Evolutionary conservation across 2,113 vertebrate species (phyloP).

Genomic region (Erpornis zantholeuca): DNA sequence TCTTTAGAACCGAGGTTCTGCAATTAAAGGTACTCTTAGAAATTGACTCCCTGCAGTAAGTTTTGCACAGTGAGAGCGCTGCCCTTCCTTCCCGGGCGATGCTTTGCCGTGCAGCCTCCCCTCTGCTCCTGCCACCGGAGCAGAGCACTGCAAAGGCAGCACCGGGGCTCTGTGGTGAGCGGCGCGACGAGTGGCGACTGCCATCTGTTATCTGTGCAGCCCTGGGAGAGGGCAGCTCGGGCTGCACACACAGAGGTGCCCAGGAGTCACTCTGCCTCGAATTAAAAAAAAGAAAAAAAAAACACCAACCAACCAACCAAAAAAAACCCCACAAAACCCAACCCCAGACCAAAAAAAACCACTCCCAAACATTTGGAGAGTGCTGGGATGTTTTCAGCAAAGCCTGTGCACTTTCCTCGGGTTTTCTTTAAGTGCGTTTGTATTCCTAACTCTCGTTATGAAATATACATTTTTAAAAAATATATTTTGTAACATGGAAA

Average conservation of each 20-base stretch:
- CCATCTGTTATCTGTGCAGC: constrained; percentile 11
- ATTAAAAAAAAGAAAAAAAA: neutral
- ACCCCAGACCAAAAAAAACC: no score
- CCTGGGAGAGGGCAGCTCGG: neutral
- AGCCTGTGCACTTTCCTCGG: neutral
- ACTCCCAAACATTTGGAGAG: neutral
- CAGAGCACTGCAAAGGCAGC: neutral
- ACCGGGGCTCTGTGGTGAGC: neutral
- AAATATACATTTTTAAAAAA: neutral
- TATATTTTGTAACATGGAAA: neutral
- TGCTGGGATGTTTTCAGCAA: neutral
- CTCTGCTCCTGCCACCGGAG: neutral
- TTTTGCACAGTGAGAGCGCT: fast-evolving
- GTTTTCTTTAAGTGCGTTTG: neutral
- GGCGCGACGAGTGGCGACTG: neutral
- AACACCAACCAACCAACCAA: no score
- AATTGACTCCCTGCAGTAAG: neutral
- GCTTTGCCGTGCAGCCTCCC: neutral
- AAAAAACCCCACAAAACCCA: neutral
- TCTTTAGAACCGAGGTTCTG: neutral
- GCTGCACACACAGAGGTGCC: neutral
- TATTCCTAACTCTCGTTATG: neutral
- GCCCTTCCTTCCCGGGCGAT: fast-evolving
- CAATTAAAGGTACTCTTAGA: neutral
- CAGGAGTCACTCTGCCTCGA: neutral